A percentile compares a stretch with the other conserved stretches of the same genome.
Evolutionary conservation across 2,888 invertebrate species (phyloP).

Genomic region (Tromatobia lineatoria): DNA sequence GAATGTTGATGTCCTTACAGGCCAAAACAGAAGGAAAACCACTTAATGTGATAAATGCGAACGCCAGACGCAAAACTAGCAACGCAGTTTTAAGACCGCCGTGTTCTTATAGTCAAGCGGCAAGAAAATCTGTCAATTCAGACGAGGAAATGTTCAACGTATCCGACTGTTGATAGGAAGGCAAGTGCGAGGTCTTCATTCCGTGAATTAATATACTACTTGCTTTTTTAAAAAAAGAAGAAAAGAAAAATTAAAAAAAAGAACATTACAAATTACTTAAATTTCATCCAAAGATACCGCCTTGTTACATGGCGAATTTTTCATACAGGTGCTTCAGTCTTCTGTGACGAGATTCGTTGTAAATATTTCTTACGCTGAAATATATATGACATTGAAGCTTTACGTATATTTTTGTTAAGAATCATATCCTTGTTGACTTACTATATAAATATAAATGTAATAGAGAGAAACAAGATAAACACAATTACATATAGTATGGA

Average conservation of each 20-base stretch:
- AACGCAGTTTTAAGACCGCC: conserved; percentile 60
- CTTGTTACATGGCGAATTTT: conserved; percentile 56
- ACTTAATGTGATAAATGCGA: conserved; percentile 40
- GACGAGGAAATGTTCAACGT: conserved; percentile 44
- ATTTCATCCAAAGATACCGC: conserved; percentile 68
- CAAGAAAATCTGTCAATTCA: conserved; percentile 59
- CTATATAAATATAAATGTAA: conserved; percentile 43
- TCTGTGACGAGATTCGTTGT: conserved; percentile 71
- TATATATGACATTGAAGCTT: conserved; percentile 68
- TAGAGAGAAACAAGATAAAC: conserved; percentile 36
- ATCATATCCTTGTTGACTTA: conserved; percentile 21
- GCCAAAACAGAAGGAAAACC: conserved; percentile 38
- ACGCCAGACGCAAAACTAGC: conserved; percentile 42
- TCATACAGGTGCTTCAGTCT: conserved; percentile 52
- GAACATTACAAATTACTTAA: conserved; percentile 62
- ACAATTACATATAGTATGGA: conserved; percentile 21
- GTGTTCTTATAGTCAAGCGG: conserved; percentile 62
- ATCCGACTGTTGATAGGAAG: conserved; percentile 63
- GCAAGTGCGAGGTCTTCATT: conserved; percentile 51
- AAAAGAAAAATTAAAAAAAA: conserved; percentile 35
- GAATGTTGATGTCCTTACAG: conserved; percentile 51
- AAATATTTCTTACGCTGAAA: conserved; percentile 77
- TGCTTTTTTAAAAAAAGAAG: conserved; percentile 55
- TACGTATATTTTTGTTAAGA: conserved; percentile 52
- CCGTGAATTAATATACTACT: conserved; percentile 47